These are phyloP conservation scores for Melanotaenia maccullochi DNA, from an alignment of 2,797 vertebrate genomes.

Conservation along the genomic window DNA sequence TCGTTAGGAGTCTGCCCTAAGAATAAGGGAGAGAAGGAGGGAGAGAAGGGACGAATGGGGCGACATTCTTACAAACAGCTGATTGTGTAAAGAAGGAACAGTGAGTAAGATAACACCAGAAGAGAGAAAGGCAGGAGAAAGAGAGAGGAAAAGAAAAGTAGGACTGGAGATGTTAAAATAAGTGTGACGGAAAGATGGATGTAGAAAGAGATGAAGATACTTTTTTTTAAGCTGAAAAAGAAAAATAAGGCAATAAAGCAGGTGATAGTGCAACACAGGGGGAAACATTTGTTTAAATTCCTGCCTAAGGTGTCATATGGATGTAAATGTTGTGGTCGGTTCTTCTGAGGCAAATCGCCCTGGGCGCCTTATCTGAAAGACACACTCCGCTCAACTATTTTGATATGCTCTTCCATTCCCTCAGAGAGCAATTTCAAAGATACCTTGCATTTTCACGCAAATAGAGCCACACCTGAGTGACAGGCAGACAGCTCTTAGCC, in stretches of 20 bases:
- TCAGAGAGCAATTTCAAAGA: slow-evolving; percentile 68
- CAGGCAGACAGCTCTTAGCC: slow-evolving; percentile 51
- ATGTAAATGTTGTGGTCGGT: slow-evolving; percentile 74
- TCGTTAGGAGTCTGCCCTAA: slow-evolving; percentile 76
- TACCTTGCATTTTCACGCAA: slow-evolving; percentile 53
- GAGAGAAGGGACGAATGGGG: slow-evolving; percentile 45
- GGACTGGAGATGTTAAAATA: slow-evolving; percentile 59
- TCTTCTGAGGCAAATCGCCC: slow-evolving; percentile 54
- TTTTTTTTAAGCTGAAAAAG: slow-evolving; percentile 35
- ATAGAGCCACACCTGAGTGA: slow-evolving; percentile 64
- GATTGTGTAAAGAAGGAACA: slow-evolving; percentile 77
- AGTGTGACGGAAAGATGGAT: slow-evolving; percentile 56
- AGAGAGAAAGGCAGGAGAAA: slow-evolving; percentile 6
- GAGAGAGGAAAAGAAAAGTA: slow-evolving; percentile 30
- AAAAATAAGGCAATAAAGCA: slow-evolving; percentile 40
- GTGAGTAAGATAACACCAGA: slow-evolving; percentile 66
- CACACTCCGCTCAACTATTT: slow-evolving; percentile 65
- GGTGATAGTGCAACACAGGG: slow-evolving; percentile 40
- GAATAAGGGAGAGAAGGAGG: slow-evolving; percentile 40
- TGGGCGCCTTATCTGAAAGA: slow-evolving; percentile 67
- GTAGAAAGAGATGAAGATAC: slow-evolving; percentile 29
- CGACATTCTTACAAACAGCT: slow-evolving; percentile 77
- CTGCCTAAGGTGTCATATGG: slow-evolving; percentile 62
- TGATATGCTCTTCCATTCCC: slow-evolving; percentile 66
- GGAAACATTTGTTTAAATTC: slow-evolving; percentile 74